Evolutionary conservation across 2,113 vertebrate species (phyloP), one percentile per base, ranked within the genome.

Genomic region (Solenodon paradoxus): DNA sequence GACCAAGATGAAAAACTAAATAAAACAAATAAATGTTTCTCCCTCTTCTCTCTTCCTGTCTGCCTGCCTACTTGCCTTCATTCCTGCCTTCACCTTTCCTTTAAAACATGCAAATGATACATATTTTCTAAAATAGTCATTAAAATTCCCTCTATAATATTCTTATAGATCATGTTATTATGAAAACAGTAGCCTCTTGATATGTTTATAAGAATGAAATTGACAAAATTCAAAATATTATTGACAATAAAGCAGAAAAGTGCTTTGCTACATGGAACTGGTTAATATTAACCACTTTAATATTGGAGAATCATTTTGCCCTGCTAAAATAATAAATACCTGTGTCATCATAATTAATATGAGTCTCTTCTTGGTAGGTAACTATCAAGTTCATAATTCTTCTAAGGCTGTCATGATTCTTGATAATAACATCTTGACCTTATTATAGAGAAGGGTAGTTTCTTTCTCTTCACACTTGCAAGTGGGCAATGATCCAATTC

Each of bases 371-470:
- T 93, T 87, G 35, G 84, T 92, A 59, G 49, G 84, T 79, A 80
- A 84, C 75, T 95, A 64, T 74, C 24, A 95, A 68, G 7, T 92
- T 97, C 59, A 85, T 93, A 93, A 69, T 91, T 95, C 61, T 86
- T 96, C 71, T 95, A 87, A 87, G 1, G 71, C 51, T 96, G 15
- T 90, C 40, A 92, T 90, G 53, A 87, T 84, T 92, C 64, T 92
- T 92, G 42, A 77, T 57, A 94, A 90, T 95, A 92, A 88, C 94
- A 83, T 6, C 55, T 84, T 94, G 88, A 64, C 64, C 77, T 90
- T 93, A 61, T 83, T 95, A 22, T 71, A 90, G 9, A 83, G 77
- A 96, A 97, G 42, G 64, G 38, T 88, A 92, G 88, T 97, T 94
- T 84, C 96, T 93, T 87, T 55, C n/a, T 89, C 53, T 71, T 92